Evolutionary conservation across 2,888 invertebrate species (phyloP), one percentile per base, ranked within the genome.

Genomic region (Teinopalpus imperialis): DNA sequence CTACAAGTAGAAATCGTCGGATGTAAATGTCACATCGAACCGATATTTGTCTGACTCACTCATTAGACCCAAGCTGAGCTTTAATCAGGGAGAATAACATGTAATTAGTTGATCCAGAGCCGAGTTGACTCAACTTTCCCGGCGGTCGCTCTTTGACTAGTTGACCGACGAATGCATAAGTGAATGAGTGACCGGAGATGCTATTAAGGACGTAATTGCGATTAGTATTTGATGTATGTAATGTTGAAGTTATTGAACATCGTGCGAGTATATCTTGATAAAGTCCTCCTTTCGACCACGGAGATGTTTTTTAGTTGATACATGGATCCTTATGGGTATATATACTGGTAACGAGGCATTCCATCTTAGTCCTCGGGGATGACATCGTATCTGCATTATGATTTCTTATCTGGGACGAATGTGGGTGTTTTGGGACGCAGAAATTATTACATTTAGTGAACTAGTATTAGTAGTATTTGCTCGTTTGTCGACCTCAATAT

Each of bases 11-110:
- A 31, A 29, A 9, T 57, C 59, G 57, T 54, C 9, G 3, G 7
- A 1, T 46, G 8, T 56, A 52, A 61, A 47, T 14, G 34, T 46
- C 48, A 36, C 31, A 35, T 18, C 37, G 18, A 29, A 31, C 23
- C 50, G 46, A 47, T 54, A 52, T 39, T 20, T 32, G 53, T 51
- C 59, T 86, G 88, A 87, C 61, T 88, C 87, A 88, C 82, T 88
- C 79, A 88, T 88, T 87, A 88, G 83, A 73, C 68, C 68, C 87
- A 88, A 87, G 86, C 88, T 88, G 88, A 81, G 88, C 87, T 88
- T 88, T 87, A 87, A 88, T 86, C 86, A 87, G 76, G 66, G 77
- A 60, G 78, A 85, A 82, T 76, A 81, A 80, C 80, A 75, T 70
- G 77, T 83, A 86, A 87, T 88, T 86, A 85, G 79, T 70, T 66